Conservation (phyloP, 92 coral and sea anemone species). For the Phymanthus crucifer region DNA sequence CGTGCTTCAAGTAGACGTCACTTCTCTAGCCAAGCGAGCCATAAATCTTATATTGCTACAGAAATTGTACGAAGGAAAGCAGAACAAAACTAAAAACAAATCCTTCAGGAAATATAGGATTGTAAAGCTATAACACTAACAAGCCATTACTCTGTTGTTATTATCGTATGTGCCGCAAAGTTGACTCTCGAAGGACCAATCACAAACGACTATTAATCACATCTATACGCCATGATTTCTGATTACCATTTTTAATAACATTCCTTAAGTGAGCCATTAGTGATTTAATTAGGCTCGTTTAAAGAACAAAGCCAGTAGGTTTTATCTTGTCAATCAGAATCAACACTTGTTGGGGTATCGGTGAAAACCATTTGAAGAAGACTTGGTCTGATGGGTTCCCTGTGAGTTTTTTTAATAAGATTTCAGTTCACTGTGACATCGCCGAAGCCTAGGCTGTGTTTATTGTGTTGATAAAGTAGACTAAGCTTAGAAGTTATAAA, state of each 20-base stretch:
- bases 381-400: not conserved
- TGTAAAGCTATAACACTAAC: not conserved
- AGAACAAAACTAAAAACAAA: not conserved
- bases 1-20: not conserved
- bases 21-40: not conserved
- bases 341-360: not conserved
- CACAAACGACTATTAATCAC: conserved; percentile 18
- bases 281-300: not conserved
- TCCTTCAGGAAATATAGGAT: not conserved
- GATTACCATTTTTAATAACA: conserved; percentile 41
- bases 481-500: not conserved
- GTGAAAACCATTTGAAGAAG: not conserved
- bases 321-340: not conserved
- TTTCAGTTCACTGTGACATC: not conserved
- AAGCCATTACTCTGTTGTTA: not conserved
- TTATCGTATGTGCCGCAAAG: not conserved
- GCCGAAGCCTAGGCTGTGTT: not conserved
- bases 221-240: not conserved
- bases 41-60: not conserved
- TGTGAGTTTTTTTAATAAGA: not conserved
- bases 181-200: conserved; percentile 18
- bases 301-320: not conserved
- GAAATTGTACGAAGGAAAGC: not conserved
- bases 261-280: conserved; percentile 30
- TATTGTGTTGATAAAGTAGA: not conserved